A percentile compares a stretch with the other conserved stretches of the same genome.
Conservation (phyloP, 1,140 invertebrate species). For the Acyrthosiphon pisum region DNA sequence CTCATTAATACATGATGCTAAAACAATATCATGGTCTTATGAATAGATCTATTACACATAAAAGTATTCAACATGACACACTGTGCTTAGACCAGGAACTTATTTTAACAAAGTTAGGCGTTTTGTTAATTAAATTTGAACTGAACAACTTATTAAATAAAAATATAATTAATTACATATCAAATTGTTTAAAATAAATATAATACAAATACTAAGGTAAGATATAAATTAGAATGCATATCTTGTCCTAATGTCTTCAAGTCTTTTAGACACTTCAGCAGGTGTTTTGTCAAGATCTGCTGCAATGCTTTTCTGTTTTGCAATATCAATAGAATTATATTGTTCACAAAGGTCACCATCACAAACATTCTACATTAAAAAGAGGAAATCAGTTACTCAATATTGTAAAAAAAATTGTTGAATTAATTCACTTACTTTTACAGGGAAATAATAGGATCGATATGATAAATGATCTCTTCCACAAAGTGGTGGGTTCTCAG, state of each 20-base stretch:
- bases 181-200: background rate
- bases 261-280: constrained; percentile 94
- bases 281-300: constrained; percentile 92
- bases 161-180: constrained; percentile 22
- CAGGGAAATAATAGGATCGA: constrained; percentile 96
- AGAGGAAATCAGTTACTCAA: constrained; percentile 8
- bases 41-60: background rate
- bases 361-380: constrained; percentile 82
- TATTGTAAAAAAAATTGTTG: background rate
- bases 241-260: constrained; percentile 92
- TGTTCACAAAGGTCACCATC: constrained; percentile 99
- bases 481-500: constrained; percentile 94
- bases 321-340: constrained; percentile 93
- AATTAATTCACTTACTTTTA: constrained; percentile 75
- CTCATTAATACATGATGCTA: background rate
- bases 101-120: background rate
- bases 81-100: constrained; percentile 27
- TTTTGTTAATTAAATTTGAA: background rate
- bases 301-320: constrained; percentile 94
- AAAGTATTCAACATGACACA: background rate
- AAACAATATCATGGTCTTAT: constrained; percentile 4
- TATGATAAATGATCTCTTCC: constrained; percentile 97
- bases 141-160: background rate
- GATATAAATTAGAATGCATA: constrained; percentile 83
- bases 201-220: constrained; percentile 29